Percentiles rank a stretch among this genome's conserved stretches.
phyloP scores from a whole-genome alignment of 92 coral and sea anemone genomes.

The Blastomussa wellsi region DNA sequence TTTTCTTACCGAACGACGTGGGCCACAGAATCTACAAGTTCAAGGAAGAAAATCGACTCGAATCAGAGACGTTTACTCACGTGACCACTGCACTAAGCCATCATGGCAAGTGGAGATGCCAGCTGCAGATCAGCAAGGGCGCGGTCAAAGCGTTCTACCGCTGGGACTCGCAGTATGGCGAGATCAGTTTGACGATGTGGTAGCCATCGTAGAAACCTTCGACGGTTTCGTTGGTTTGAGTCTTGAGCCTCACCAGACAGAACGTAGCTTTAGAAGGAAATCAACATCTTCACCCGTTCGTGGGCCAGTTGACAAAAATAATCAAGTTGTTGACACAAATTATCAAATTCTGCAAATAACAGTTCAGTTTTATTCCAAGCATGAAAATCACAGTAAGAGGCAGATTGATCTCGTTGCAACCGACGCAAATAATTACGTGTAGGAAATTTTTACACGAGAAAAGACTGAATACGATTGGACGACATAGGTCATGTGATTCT shows the following conservation, averaged over 20 bases:
- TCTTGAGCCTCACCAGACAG: slow-evolving; percentile 2
- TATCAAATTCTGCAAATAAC: slow-evolving; percentile 15
- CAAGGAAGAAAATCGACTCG: slow-evolving; percentile 74
- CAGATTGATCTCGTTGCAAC: slow-evolving; percentile 1
- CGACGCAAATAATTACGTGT: background rate
- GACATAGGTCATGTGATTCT: background rate
- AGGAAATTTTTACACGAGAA: background rate
- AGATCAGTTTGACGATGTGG: slow-evolving; percentile 87
- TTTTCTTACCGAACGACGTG: slow-evolving; percentile 74
- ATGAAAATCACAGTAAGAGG: background rate
- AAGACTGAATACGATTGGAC: background rate
- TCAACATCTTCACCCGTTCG: slow-evolving; percentile 6
- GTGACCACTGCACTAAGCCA: slow-evolving; percentile 69
- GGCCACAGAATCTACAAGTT: slow-evolving; percentile 87
- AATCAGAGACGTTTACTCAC: slow-evolving; percentile 81
- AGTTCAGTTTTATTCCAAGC: slow-evolving; percentile 25
- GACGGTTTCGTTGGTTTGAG: slow-evolving; percentile 18
- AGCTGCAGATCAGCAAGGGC: slow-evolving; percentile 82
- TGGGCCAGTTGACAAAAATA: slow-evolving; percentile 1
- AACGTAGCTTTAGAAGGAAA: slow-evolving; percentile 20
- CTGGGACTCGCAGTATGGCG: slow-evolving; percentile 92
- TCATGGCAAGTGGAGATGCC: slow-evolving; percentile 83
- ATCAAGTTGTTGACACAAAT: slow-evolving; percentile 14
- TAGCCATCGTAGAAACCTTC: slow-evolving; percentile 26
- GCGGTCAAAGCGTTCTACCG: slow-evolving; percentile 73